Conservation (phyloP, 1,140 invertebrate genomes). For the Drosophila tropicalis region DNA sequence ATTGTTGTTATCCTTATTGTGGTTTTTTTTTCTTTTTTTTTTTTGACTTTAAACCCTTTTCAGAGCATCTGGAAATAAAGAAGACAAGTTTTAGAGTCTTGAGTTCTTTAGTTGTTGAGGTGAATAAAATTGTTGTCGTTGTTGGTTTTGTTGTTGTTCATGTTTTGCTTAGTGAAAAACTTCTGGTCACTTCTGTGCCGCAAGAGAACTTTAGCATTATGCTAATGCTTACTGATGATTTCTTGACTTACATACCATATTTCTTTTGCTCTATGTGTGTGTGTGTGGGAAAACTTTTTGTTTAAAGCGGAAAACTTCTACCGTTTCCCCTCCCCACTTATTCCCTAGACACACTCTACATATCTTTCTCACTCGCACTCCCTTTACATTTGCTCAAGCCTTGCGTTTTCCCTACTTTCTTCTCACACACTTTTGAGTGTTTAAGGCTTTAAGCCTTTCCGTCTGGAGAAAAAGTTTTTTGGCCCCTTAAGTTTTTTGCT, state of each 20-base stretch:
- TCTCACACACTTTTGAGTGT: constrained; percentile 18
- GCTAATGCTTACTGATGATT: constrained; percentile 65
- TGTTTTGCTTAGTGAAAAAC: constrained; percentile 30
- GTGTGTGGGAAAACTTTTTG: constrained; percentile 28
- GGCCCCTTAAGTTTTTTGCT: constrained; percentile 57
- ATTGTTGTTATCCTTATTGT: neutral
- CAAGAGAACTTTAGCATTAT: constrained; percentile 42
- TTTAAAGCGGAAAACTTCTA: constrained; percentile 33
- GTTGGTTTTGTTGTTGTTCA: neutral
- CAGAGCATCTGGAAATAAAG: constrained; percentile 52
- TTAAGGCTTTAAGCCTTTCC: constrained; percentile 63
- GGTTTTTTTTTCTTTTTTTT: neutral
- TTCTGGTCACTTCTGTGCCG: constrained; percentile 45
- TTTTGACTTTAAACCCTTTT: constrained; percentile 1
- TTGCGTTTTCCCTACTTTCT: constrained; percentile 7
- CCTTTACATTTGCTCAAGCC: constrained; percentile 40
- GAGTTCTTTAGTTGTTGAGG: constrained; percentile 9
- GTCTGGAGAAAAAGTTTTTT: constrained; percentile 50
- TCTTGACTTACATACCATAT: constrained; percentile 50
- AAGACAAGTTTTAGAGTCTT: constrained; percentile 5
- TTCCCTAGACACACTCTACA: too few species aligned
- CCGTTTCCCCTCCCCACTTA: neutral
- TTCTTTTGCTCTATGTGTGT: constrained; percentile 13
- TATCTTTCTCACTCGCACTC: neutral
- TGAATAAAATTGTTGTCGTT: constrained; percentile 14